phyloP scores from a whole-genome alignment of 2,113 vertebrate genomes.

The Amphiprion ocellaris region DNA sequence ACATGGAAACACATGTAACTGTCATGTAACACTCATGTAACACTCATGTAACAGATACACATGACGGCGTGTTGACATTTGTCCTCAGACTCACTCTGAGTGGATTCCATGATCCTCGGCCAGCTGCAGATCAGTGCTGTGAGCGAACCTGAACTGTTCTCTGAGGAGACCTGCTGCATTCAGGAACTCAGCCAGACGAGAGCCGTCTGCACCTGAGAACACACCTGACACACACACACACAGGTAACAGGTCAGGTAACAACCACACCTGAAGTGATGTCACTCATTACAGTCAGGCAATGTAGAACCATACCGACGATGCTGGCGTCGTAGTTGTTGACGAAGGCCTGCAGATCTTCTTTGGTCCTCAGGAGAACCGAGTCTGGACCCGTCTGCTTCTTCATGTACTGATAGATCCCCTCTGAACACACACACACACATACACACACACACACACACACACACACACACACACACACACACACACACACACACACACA shows the following conservation, averaged over 20 bases:
- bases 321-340: slow-evolving; percentile 81
- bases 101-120: slow-evolving; percentile 32
- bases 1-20: slow-evolving; percentile 6
- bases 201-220: slow-evolving; percentile 69
- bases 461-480: background rate
- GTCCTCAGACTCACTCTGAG: slow-evolving; percentile 72
- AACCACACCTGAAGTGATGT: background rate
- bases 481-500: too few species aligned
- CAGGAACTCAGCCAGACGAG: slow-evolving; percentile 75
- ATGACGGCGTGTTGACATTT: background rate
- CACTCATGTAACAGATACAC: background rate
- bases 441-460: background rate
- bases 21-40: background rate
- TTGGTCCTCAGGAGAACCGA: slow-evolving; percentile 70
- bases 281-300: background rate
- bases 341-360: slow-evolving; percentile 78
- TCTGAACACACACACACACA: slow-evolving; percentile 62
- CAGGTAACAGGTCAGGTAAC: too few species aligned
- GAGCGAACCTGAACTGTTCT: slow-evolving; percentile 82
- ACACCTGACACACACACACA: slow-evolving; percentile 73
- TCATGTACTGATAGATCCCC: slow-evolving; percentile 82
- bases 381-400: slow-evolving; percentile 83
- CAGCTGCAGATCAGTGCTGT: slow-evolving; percentile 62
- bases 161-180: slow-evolving; percentile 78
- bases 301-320: slow-evolving; percentile 72